Percentiles rank a stretch among this genome's conserved stretches.
Conservation (phyloP, 2,888 invertebrate species). For the Nomada hirtipes region DNA sequence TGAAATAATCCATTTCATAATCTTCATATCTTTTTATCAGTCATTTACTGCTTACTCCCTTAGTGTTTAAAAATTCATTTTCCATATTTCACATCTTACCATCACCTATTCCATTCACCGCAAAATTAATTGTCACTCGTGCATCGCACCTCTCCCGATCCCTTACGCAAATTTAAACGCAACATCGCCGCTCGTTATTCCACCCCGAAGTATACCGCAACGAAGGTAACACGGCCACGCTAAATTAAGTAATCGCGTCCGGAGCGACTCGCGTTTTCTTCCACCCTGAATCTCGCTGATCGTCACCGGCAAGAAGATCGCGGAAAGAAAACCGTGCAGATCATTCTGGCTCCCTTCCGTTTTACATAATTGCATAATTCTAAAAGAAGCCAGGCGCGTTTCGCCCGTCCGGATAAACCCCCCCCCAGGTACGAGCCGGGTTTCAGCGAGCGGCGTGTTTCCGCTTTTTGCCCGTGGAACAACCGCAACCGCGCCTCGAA, state of each 20-base stretch:
- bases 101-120: too few relatives aligned
- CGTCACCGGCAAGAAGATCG: background rate
- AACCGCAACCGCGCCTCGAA: conserved; percentile 17
- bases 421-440: background rate
- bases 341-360: background rate
- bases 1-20: too few relatives aligned
- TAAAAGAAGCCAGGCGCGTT: conserved; percentile 21
- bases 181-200: too few relatives aligned
- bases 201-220: too few relatives aligned
- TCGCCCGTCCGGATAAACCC: conserved; percentile 6
- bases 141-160: too few relatives aligned
- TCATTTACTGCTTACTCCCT: too few relatives aligned
- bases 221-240: background rate
- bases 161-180: too few relatives aligned
- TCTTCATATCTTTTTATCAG: too few relatives aligned
- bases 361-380: conserved; percentile 47
- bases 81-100: too few relatives aligned
- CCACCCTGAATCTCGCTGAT: background rate
- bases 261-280: background rate
- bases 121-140: too few relatives aligned
- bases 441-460: conserved; percentile 23
- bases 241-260: background rate
- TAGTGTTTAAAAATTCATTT: too few relatives aligned
- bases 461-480: conserved; percentile 43
- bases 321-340: background rate